Base-by-base conservation (phyloP, 2,888 invertebrate genomes). In the Tetrapedia diversipes region DNA sequence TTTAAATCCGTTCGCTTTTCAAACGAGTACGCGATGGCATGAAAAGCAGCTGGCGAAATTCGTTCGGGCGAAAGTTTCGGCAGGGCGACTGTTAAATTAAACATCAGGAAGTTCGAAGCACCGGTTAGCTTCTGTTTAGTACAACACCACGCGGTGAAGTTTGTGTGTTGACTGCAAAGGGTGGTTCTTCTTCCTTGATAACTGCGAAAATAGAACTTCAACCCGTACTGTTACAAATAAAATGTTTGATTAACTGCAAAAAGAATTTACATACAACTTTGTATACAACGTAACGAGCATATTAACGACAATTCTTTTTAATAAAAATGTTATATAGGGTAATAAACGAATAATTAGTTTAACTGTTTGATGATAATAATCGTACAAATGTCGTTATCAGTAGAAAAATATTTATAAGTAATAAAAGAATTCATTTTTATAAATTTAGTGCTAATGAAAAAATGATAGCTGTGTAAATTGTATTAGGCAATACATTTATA, bases 31-130 rank as follows among this genome's bases (percentile, higher is more conserved):
- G 51, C 37, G 51, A 51, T 43, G 64, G 53, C 53, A 64, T 53
- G 64, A 64, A 64, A 64, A 29, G 64, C 51, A 64, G 64, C 51
- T 64, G 32, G 63, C 41, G 49, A 41, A 63, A 63, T 63, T 63
- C 51, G 63, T 37, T 51, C 51, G 19, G 16, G 19, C 39, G 22
- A 64, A 64, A 64, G 39, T 64, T 64, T 54, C 41, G n/a, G 32
- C 7, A 27, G 37, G 63, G 51, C 11, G 41, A 53, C 64, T 64
- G 64, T 64, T 64, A 64, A 64, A 64, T 64, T 64, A 53, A 64
- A 64, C 64, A 64, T 64, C 64, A 64, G 64, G 41, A 64, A 64
- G 64, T 64, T 64, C 53, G 43, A 7, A 43, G 41, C 32, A 41
- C 53, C 53, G 64, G 64, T 43, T 53, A 16, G 19, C 53, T 53